Conservation (phyloP, 2,797 vertebrate species). For the Microctenopoma steveboyesi region DNA sequence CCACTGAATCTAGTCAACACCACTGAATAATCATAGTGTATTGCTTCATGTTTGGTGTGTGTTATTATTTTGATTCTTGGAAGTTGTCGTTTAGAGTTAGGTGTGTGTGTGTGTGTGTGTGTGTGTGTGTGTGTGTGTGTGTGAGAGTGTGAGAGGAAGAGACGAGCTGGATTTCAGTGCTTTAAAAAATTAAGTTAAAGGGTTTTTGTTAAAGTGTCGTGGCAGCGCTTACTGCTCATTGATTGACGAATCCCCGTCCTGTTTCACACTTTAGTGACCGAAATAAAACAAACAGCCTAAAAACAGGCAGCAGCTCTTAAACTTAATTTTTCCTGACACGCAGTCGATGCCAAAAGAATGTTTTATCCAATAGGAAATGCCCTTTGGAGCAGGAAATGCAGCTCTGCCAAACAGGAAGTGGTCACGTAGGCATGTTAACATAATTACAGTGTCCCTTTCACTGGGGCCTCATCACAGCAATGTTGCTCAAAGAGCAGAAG, state of each 20-base stretch:
- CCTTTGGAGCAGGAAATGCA: slow-evolving; percentile 56
- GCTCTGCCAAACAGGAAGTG: slow-evolving; percentile 64
- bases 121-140: background rate
- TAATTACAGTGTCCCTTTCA: slow-evolving; percentile 58
- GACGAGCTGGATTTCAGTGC: background rate
- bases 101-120: slow-evolving; percentile 1
- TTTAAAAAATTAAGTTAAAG: slow-evolving; percentile 1
- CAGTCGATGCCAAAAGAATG: slow-evolving; percentile 7
- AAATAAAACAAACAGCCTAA: slow-evolving; percentile 13
- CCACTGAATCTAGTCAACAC: slow-evolving; percentile 19
- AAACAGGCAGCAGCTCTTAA: slow-evolving; percentile 13
- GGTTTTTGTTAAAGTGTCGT: slow-evolving; percentile 2
- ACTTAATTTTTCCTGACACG: slow-evolving; percentile 8
- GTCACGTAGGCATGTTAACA: slow-evolving; percentile 57
- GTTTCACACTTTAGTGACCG: slow-evolving; percentile 11
- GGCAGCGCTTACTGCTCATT: slow-evolving; percentile 4
- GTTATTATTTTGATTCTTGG: slow-evolving; percentile 32
- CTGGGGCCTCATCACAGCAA: slow-evolving; percentile 41
- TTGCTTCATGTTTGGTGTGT: slow-evolving; percentile 22
- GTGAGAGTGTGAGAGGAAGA: background rate
- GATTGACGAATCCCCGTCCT: background rate
- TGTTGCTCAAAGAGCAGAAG: slow-evolving; percentile 35
- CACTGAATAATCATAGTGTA: slow-evolving; percentile 20
- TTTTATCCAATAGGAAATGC: slow-evolving; percentile 44
- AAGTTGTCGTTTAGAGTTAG: slow-evolving; percentile 13